Evolutionary conservation across 2,797 vertebrate species (phyloP), one percentile per base, ranked within the genome.

Genomic region (Tokudaia muenninki): DNA sequence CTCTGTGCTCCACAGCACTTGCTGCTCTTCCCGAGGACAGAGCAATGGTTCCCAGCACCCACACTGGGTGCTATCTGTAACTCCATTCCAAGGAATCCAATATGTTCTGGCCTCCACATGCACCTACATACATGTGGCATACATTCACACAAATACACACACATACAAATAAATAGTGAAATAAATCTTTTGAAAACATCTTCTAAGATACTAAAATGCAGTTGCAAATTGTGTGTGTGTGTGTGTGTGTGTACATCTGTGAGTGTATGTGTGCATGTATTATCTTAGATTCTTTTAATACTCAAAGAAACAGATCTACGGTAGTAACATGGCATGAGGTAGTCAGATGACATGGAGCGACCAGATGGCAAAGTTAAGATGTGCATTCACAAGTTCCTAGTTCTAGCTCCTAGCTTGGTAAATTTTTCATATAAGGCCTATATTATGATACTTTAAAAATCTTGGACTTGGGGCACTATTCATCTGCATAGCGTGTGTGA

Each of bases 151-250:
- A 84, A 10, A 44, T 4, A 83, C 37, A 83, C 57, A 67, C 41
- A 59, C 22, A 59, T 0, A 82, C 26, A 79, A 2, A 57, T 6
- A 24, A 34, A 50, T 37, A 70, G 70, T 52, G 37, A 72, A 37
- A 72, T 26, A 52, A 17, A 37, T 6, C 24, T 72, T 87, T 12
- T 29, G 5, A 37, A 72, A 87, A 41, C 63, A 87, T 80, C 9
- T 57, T 89, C 4, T 47, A 31, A 92, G 86, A 80, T 57, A 41
- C 81, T 81, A 90, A 86, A 86, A 89, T 86, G 31, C 93, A 57
- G 41, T 70, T 75, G 63, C 87, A 78, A 70, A 92, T 34, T 70
- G 44, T 86, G 11, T n/a, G 1, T 70, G 59, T 47, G 14, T 83
- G 37, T 63, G 26, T 83, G 55, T 41, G 24, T 81, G 52, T 81